A percentile compares a stretch with the other conserved stretches of the same genome.
phyloP scores from a whole-genome alignment of 2,797 vertebrate species.

The Megalops cyprinoides region DNA sequence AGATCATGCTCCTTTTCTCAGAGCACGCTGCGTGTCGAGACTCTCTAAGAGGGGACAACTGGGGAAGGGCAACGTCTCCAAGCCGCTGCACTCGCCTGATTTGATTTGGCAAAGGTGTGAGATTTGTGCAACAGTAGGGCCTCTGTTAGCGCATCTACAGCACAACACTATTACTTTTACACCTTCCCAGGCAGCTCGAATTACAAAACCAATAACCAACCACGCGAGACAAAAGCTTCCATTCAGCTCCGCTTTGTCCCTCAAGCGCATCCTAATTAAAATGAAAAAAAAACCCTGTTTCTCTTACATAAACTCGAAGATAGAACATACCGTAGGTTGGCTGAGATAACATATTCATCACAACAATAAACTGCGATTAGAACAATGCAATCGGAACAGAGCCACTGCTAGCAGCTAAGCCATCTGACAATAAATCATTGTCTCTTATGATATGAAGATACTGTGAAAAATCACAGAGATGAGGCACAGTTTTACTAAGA shows the following conservation, averaged over 20 bases:
- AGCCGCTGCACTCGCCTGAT: background rate
- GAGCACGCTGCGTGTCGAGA: background rate
- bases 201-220: background rate
- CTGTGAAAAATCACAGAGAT: background rate
- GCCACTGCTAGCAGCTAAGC: background rate
- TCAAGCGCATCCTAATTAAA: slow-evolving; percentile 11
- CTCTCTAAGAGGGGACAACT: background rate
- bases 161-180: background rate
- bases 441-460: background rate
- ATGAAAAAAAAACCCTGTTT: background rate
- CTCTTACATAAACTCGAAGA: background rate
- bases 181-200: slow-evolving; percentile 6
- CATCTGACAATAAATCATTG: background rate
- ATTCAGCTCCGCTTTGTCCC: background rate
- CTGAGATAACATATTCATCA: background rate
- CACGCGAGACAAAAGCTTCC: background rate
- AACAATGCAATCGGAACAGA: background rate
- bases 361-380: background rate
- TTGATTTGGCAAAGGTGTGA: background rate
- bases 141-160: background rate
- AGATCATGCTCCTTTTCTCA: slow-evolving; percentile 1
- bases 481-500: background rate
- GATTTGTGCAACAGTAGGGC: background rate
- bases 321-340: background rate
- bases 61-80: background rate